These are phyloP conservation scores for Cygnus olor DNA, from an alignment of 2,797 vertebrate genomes.

Conservation along the genomic window DNA sequence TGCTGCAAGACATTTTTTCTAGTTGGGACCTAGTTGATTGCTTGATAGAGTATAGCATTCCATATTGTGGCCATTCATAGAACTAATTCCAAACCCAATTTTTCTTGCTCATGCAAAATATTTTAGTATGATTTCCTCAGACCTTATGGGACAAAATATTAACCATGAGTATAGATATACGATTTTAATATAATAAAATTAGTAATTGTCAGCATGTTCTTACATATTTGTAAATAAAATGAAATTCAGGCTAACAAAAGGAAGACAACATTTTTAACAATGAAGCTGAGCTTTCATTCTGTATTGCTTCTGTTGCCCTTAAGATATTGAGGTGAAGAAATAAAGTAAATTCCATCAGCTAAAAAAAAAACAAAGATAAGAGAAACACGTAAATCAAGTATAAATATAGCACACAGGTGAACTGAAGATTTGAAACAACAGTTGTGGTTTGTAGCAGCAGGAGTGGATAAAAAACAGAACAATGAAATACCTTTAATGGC, in stretches of 20 bases:
- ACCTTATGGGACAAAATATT: background rate
- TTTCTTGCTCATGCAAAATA: background rate
- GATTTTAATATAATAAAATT: background rate
- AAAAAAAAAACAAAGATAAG: slow-evolving; percentile 67
- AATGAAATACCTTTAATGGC: background rate
- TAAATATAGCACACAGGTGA: slow-evolving; percentile 40
- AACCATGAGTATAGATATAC: background rate
- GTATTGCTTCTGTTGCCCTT: slow-evolving; percentile 57
- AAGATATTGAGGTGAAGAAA: slow-evolving; percentile 72
- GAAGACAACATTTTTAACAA: background rate
- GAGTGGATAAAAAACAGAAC: background rate
- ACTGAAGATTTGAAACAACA: slow-evolving; percentile 25
- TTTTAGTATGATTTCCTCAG: background rate
- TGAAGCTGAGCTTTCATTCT: slow-evolving; percentile 21
- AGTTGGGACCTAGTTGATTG: background rate
- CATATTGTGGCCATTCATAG: background rate
- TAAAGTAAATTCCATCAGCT: slow-evolving; percentile 64
- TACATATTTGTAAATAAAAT: background rate
- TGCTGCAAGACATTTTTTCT: background rate
- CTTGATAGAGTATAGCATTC: background rate
- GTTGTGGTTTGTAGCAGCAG: background rate
- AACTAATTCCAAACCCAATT: background rate
- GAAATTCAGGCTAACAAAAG: background rate
- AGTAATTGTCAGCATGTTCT: background rate
- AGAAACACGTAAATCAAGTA: slow-evolving; percentile 69